Base-by-base conservation (phyloP, 2,113 vertebrate species). In the Nerophis lumbriciformis region DNA sequence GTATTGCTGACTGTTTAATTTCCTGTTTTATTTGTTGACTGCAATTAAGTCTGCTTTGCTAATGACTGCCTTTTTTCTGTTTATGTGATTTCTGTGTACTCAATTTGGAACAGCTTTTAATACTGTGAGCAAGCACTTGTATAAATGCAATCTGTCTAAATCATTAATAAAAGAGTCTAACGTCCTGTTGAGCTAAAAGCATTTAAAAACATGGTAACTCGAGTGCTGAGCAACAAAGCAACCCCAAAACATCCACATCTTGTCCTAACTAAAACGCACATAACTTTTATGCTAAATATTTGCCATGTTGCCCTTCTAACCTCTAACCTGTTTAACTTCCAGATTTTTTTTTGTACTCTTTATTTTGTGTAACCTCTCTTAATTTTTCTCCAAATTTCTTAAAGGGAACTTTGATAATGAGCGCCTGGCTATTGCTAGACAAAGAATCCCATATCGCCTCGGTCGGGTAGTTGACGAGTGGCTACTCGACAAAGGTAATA, bases 401-500 rank as follows among this genome's bases (percentile, higher is more conserved):
- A 92, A 96, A 98, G 95, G 95, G 90, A 95, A 92, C 95, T 93
- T 90, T 94, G 95, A 97, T 95, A 94, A 93, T 93, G 95, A 98
- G 80, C 93, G 95, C 89, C 94, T 98, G 95, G 93, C 94, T 92
- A 94, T 97, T 94, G 95, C 95, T 93, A 95, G 95, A 93, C 94
- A 95, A 92, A 94, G 95, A 94, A 98, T 98, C 90, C 95, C 95
- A 91, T 97, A 93, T 91, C 94, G 95, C 90, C 94, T 96, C 83
- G 95, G 95, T 94, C 93, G 95, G 90, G 95, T 96, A 95, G 95
- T 97, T 92, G 95, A 98, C 91, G 95, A 98, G 84, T 98, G 95
- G 95, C 95, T 98, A 93, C 94, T 96, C 91, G 95, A 98, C 92
- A 98, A 98, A 98, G 95, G 95, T 96, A 98, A 98, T 89, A 93